Conservation (phyloP, 2,888 invertebrate genomes). For the Gymnoscelis rufifasciata region DNA sequence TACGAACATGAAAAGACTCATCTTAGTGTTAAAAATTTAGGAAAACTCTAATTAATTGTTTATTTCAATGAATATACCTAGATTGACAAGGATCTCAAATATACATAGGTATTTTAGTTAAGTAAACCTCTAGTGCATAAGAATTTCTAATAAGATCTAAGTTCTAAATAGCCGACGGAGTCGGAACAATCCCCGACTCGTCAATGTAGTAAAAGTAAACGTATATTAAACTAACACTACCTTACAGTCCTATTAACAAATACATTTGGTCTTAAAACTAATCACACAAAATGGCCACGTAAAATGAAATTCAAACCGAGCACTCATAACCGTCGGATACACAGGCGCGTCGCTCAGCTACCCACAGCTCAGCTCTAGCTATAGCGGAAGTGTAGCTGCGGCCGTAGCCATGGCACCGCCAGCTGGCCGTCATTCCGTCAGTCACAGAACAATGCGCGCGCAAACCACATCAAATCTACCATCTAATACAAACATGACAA, state of each 20-base stretch:
- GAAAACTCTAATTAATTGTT: too few relatives aligned
- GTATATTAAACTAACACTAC: too few relatives aligned
- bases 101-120: too few relatives aligned
- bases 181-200: too few relatives aligned
- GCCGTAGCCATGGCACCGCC: conserved; percentile 16
- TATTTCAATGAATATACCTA: too few relatives aligned
- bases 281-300: conserved; percentile 8
- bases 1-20: too few relatives aligned
- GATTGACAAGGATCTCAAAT: too few relatives aligned
- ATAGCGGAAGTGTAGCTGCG: conserved; percentile 11
- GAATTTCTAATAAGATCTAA: neutral
- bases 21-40: too few relatives aligned
- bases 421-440: conserved; percentile 24
- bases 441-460: conserved; percentile 50
- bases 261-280: neutral
- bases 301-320: conserved; percentile 13
- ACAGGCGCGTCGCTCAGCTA: conserved; percentile 6
- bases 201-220: too few relatives aligned
- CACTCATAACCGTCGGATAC: conserved; percentile 12
- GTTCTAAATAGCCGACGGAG: too few relatives aligned
- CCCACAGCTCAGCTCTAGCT: conserved; percentile 10
- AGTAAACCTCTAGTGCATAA: too few relatives aligned
- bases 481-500: conserved; percentile 47
- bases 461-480: conserved; percentile 44
- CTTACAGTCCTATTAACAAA: neutral